A percentile compares a stretch with the other conserved stretches of the same genome.
These are phyloP conservation scores for Melanerpes aurifrons DNA, from an alignment of 2,113 vertebrate species.

Conservation along the genomic window DNA sequence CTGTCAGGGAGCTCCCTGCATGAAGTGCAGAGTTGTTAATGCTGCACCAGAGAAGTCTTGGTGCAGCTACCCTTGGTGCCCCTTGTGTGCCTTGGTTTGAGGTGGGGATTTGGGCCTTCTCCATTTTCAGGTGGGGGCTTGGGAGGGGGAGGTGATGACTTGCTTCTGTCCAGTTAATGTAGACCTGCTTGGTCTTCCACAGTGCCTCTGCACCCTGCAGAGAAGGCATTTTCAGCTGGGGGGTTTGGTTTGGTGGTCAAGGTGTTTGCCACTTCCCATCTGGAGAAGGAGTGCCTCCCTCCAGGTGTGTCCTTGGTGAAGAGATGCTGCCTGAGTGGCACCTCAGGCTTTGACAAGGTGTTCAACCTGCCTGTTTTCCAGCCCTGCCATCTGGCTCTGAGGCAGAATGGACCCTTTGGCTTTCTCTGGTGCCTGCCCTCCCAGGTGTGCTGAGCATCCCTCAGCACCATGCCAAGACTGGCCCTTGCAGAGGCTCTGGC, in stretches of 20 bases:
- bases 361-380: neutral
- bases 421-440: neutral
- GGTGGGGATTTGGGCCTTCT: neutral
- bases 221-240: neutral
- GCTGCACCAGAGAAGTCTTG: neutral
- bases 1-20: neutral
- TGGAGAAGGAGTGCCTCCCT: neutral
- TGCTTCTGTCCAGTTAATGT: neutral
- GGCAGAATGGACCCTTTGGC: neutral
- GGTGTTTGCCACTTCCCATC: neutral
- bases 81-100: accelerated
- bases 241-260: neutral
- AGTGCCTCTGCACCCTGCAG: neutral
- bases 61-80: neutral
- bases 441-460: neutral
- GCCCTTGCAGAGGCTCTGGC: neutral
- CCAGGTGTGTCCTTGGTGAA: neutral
- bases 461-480: neutral
- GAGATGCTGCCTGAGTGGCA: neutral
- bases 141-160: neutral
- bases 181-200: neutral
- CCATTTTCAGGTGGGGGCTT: neutral
- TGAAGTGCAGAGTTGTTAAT: neutral
- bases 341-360: neutral
- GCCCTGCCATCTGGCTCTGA: neutral